Evolutionary conservation across 30 jellyfish, hydroid and myxozoan species (phyloP).

Genomic region (Aurelia aurita): DNA sequence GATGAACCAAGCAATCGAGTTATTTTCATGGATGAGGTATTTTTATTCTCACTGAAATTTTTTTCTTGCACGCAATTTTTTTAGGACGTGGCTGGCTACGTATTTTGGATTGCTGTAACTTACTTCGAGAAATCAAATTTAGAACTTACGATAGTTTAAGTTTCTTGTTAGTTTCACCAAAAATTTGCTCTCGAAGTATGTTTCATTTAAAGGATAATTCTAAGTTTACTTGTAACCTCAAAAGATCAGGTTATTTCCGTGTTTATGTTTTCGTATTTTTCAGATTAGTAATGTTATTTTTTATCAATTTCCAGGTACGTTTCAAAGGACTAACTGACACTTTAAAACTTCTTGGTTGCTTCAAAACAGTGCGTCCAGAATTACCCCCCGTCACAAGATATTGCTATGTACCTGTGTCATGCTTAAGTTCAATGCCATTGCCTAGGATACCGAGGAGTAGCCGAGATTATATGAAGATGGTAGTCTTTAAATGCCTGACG

Average conservation of each 20-base stretch:
- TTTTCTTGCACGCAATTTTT: background rate
- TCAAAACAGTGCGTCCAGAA: slow-evolving; percentile 50
- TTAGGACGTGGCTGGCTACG: background rate
- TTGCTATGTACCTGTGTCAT: slow-evolving; percentile 31
- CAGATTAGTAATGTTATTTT: background rate
- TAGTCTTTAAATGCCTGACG: slow-evolving; percentile 72
- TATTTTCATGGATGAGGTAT: slow-evolving; percentile 90
- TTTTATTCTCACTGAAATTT: background rate
- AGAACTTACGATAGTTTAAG: too few species aligned
- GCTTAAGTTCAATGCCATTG: slow-evolving; percentile 35
- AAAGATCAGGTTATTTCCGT: background rate
- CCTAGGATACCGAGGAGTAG: slow-evolving; percentile 57
- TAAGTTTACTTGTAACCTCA: too few species aligned
- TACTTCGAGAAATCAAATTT: too few species aligned
- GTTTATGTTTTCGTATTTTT: background rate
- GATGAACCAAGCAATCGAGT: slow-evolving; percentile 92
- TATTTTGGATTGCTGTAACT: too few species aligned
- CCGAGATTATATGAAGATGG: slow-evolving; percentile 76
- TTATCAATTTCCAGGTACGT: slow-evolving; percentile 68
- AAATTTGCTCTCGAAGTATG: too few species aligned
- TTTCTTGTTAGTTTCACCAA: too few species aligned
- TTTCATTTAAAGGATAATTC: too few species aligned
- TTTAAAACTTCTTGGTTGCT: slow-evolving; percentile 90
- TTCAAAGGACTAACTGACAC: slow-evolving; percentile 95
- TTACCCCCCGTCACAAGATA: slow-evolving; percentile 50